Percentiles rank a stretch among this genome's conserved stretches.
phyloP scores from a whole-genome alignment of 64 coral and sea anemone genomes.

The Astreopora myriophthalma region DNA sequence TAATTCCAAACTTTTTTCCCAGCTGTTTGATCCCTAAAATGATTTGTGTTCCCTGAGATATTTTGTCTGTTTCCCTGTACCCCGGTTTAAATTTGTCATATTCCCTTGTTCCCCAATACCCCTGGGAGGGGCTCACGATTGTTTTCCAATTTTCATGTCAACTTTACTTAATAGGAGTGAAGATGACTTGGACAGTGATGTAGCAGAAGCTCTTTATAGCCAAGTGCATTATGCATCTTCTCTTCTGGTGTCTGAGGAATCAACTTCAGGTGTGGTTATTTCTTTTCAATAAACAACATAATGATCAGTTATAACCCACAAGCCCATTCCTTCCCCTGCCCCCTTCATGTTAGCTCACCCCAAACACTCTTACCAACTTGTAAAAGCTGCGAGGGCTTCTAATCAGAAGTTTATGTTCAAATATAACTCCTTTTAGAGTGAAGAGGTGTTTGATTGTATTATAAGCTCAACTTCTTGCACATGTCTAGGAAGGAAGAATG shows the following conservation, averaged over 20 bases:
- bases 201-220: slow-evolving; percentile 55
- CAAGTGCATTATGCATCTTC: slow-evolving; percentile 67
- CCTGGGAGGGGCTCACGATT: no score
- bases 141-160: not conserved
- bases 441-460: not conserved
- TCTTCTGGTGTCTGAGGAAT: slow-evolving; percentile 7
- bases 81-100: no score
- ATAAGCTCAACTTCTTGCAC: not conserved
- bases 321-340: not conserved
- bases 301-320: not conserved
- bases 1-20: no score
- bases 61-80: no score
- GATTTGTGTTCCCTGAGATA: no score
- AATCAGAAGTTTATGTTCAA: no score
- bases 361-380: no score
- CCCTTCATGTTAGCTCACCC: no score
- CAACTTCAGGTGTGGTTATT: not conserved
- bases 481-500: not conserved
- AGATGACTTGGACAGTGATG: slow-evolving; percentile 43
- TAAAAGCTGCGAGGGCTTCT: no score
- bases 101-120: no score
- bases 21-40: no score
- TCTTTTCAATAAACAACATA: not conserved
- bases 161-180: slow-evolving; percentile 5
- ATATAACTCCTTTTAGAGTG: no score